Percentiles rank a stretch among this genome's conserved stretches.
Conservation (phyloP, 1,140 invertebrate species). For the Cotesia typhae region DNA sequence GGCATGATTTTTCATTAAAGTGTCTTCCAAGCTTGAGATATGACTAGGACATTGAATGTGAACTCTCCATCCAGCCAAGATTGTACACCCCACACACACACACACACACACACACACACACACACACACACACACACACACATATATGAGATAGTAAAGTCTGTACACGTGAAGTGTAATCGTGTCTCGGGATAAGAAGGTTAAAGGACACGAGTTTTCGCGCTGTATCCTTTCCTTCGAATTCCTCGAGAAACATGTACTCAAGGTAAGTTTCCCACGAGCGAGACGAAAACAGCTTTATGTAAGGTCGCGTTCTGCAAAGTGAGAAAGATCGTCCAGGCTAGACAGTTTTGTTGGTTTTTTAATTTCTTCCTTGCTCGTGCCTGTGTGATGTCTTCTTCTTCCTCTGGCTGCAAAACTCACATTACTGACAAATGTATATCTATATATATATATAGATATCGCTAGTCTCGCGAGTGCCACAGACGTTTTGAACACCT, state of each 20-base stretch:
- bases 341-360: constrained; percentile 30
- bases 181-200: constrained; percentile 32
- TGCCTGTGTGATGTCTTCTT: constrained; percentile 12
- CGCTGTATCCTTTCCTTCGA: constrained; percentile 57
- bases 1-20: constrained; percentile 67
- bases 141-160: neutral
- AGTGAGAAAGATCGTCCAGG: constrained; percentile 47
- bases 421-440: neutral
- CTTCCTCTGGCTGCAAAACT: constrained; percentile 17
- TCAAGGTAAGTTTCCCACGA: constrained; percentile 52
- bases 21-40: constrained; percentile 62
- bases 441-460: too few relatives aligned
- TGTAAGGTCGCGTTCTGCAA: constrained; percentile 47
- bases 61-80: constrained; percentile 20
- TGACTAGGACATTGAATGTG: constrained; percentile 63
- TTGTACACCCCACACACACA: constrained; percentile 14
- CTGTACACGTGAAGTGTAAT: constrained; percentile 13
- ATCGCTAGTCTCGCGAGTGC: constrained; percentile 8
- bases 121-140: too few relatives aligned
- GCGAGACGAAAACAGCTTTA: constrained; percentile 56
- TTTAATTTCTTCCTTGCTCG: constrained; percentile 17
- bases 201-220: constrained; percentile 49
- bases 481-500: constrained; percentile 40
- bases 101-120: neutral
- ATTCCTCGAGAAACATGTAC: constrained; percentile 26